Percentiles rank a stretch among this genome's conserved stretches.
Conservation (phyloP, 2,888 invertebrate species). For the Epinotia bilunana region DNA sequence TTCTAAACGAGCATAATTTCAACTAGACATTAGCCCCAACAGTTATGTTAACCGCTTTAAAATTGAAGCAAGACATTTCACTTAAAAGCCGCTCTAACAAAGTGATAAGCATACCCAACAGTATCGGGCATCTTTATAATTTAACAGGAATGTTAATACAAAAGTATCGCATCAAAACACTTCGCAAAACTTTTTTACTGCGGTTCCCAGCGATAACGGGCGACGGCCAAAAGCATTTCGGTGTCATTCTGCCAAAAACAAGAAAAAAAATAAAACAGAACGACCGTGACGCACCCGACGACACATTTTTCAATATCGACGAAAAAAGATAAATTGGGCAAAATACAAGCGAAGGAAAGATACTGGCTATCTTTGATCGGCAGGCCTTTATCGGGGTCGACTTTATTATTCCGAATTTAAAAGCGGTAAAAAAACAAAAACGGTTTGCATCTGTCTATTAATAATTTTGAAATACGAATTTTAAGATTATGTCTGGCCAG, state of each 20-base stretch:
- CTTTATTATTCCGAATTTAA: conserved; percentile 42
- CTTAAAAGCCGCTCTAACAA: conserved; percentile 14
- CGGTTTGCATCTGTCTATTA: conserved; percentile 37
- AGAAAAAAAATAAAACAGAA: conserved; percentile 61
- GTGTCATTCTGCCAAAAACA: conserved; percentile 69
- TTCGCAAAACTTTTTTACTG: conserved; percentile 63
- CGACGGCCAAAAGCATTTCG: conserved; percentile 82
- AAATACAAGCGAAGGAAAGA: conserved; percentile 59
- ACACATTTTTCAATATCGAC: conserved; percentile 78
- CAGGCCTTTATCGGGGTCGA: conserved; percentile 55
- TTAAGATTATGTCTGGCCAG: conserved; percentile 61
- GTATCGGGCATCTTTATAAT: conserved; percentile 48
- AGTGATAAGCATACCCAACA: conserved; percentile 21
- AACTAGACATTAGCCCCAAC: conserved; percentile 2
- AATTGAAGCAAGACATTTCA: conserved; percentile 17
- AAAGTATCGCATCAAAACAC: conserved; percentile 61
- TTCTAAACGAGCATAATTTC: conserved; percentile 22
- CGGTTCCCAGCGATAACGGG: conserved; percentile 73
- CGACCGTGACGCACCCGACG: conserved; percentile 71
- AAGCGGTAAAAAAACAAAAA: conserved; percentile 35
- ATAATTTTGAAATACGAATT: conserved; percentile 61
- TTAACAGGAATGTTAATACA: conserved; percentile 68
- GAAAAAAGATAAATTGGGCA: conserved; percentile 50
- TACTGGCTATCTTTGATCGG: conserved; percentile 52
- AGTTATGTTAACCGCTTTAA: conserved; percentile 27